A percentile compares a stretch with the other conserved stretches of the same genome.
Evolutionary conservation across 2,797 vertebrate species (phyloP).

Genomic region (Syngnathus acus): DNA sequence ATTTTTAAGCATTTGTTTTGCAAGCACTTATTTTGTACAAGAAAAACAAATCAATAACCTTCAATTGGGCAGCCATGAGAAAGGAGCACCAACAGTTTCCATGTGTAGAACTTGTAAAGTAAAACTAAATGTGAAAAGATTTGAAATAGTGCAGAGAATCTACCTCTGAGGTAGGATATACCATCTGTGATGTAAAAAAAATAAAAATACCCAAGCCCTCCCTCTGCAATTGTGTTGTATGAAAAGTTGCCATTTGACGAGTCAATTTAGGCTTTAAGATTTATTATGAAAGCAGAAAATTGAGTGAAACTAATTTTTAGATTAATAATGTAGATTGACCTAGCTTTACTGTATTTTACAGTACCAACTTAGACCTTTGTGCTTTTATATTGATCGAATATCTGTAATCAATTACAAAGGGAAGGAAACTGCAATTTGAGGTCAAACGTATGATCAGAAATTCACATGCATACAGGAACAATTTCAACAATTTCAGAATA

Average conservation of each 20-base stretch:
- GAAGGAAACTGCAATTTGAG: background rate
- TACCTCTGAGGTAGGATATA: background rate
- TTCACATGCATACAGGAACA: background rate
- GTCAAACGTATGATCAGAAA: background rate
- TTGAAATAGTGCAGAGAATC: conserved; percentile 30
- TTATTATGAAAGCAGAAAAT: background rate
- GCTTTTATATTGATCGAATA: background rate
- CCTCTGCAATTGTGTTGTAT: background rate
- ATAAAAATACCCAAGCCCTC: too few relatives aligned
- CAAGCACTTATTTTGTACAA: conserved; percentile 43
- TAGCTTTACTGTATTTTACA: background rate
- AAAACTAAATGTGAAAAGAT: conserved; percentile 17
- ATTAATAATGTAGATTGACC: too few relatives aligned
- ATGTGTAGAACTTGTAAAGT: conserved; percentile 20
- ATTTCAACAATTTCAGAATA: conserved; percentile 26
- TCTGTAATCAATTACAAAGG: background rate
- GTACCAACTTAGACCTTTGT: background rate
- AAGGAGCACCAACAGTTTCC: conserved; percentile 26
- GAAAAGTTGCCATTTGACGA: background rate
- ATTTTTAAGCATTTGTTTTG: conserved; percentile 54
- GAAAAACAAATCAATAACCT: conserved; percentile 32
- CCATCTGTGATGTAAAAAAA: conserved; percentile 16
- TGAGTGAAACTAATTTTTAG: too few relatives aligned
- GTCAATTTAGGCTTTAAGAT: background rate
- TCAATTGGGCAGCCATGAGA: conserved; percentile 32